phyloP scores from a whole-genome alignment of 2,888 invertebrate species.

The Carterocephalus palaemon region DNA sequence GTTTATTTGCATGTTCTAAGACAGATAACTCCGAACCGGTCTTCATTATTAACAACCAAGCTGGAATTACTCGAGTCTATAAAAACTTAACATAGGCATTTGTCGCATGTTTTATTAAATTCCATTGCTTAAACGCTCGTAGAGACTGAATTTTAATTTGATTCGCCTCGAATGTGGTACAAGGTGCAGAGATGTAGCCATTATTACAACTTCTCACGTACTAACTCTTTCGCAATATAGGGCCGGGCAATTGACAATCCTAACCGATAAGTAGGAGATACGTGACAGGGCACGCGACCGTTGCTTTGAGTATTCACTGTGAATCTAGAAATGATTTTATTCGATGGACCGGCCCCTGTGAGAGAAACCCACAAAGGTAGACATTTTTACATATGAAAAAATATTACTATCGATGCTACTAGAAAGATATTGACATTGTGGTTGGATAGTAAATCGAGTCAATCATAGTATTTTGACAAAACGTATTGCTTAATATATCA shows the following conservation, averaged over 20 bases:
- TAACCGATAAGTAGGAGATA: slow-evolving; percentile 2
- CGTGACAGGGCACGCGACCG: slow-evolving; percentile 8
- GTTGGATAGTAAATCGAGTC: too few relatives aligned
- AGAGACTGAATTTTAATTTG: slow-evolving; percentile 4
- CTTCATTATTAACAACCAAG: slow-evolving; percentile 9
- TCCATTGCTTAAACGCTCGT: neutral
- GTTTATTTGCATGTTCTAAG: slow-evolving; percentile 9
- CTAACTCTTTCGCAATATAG: slow-evolving; percentile 11
- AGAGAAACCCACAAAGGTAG: too few relatives aligned
- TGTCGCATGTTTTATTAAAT: slow-evolving; percentile 2
- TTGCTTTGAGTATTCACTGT: neutral
- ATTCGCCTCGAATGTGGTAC: slow-evolving; percentile 11
- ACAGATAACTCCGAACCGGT: slow-evolving; percentile 6
- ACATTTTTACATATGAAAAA: too few relatives aligned
- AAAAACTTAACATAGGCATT: slow-evolving; percentile 5
- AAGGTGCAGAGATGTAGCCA: slow-evolving; percentile 9
- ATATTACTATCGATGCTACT: too few relatives aligned
- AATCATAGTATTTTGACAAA: too few relatives aligned
- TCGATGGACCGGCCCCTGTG: too few relatives aligned
- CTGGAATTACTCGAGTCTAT: neutral
- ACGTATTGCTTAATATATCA: too few relatives aligned
- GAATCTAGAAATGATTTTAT: neutral
- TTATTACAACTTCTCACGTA: slow-evolving; percentile 6
- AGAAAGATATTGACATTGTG: too few relatives aligned
- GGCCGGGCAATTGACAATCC: slow-evolving; percentile 1